Evolutionary conservation across 2,113 vertebrate species (phyloP).

Genomic region (Mirounga angustirostris): DNA sequence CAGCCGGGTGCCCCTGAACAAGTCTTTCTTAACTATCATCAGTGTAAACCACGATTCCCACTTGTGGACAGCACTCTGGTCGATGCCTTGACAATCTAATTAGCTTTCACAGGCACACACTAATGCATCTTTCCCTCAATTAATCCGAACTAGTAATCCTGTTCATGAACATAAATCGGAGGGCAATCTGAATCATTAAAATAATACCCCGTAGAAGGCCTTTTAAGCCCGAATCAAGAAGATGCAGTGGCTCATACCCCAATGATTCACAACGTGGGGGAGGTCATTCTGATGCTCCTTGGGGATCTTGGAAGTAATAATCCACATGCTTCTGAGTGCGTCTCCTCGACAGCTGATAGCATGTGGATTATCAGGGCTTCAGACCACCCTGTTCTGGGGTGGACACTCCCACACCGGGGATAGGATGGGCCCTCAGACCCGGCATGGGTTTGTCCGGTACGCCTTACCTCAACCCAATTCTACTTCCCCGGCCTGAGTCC

Average conservation of each 20-base stretch:
- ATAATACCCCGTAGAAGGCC: background rate
- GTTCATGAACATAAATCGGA: background rate
- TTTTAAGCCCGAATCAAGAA: background rate
- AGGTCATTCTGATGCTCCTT: background rate
- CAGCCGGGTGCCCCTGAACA: background rate
- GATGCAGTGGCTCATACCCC: rapidly evolving
- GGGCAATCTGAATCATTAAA: background rate
- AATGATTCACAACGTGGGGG: background rate
- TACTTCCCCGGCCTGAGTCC: rapidly evolving
- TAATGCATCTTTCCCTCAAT: background rate
- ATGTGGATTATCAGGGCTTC: background rate
- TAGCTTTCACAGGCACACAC: background rate
- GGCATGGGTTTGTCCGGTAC: rapidly evolving
- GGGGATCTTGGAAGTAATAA: background rate
- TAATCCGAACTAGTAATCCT: background rate
- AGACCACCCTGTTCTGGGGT: rapidly evolving
- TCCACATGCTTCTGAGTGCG: rapidly evolving
- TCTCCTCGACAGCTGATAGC: rapidly evolving
- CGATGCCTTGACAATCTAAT: background rate
- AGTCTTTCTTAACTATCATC: background rate
- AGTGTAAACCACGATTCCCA: background rate
- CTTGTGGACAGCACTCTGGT: background rate
- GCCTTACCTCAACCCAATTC: background rate
- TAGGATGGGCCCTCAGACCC: background rate
- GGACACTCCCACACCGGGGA: background rate